These are phyloP conservation scores for Notarius lentiginosus DNA, from an alignment of 2,113 vertebrate genomes.

Conservation along the genomic window DNA sequence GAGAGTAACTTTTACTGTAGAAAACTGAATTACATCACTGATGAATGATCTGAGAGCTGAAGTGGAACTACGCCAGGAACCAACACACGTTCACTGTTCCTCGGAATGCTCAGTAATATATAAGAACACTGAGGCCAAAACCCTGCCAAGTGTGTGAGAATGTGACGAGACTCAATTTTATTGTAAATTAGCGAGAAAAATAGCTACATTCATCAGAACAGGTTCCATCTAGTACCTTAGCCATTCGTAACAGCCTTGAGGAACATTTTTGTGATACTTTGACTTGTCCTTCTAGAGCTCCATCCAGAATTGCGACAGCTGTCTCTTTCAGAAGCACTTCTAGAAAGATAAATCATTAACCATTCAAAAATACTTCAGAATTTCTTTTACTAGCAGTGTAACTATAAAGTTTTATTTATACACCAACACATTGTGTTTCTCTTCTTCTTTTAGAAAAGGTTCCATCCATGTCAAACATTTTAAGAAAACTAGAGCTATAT, in stretches of 20 bases:
- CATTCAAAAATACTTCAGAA: background rate
- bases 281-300: background rate
- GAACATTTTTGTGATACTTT: background rate
- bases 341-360: background rate
- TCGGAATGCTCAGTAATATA: background rate
- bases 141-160: background rate
- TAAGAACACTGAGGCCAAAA: background rate
- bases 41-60: background rate
- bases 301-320: background rate
- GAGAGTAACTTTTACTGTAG: constrained; percentile 11
- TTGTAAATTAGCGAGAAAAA: background rate
- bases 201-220: background rate
- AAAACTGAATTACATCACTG: background rate
- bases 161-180: background rate
- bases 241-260: background rate
- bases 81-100: background rate
- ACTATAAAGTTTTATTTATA: too few species aligned
- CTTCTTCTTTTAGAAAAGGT: background rate
- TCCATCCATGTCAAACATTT: background rate
- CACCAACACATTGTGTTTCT: too few species aligned
- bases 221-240: background rate
- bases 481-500: background rate
- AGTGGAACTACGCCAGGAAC: background rate
- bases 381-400: background rate
- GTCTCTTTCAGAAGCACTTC: background rate